Evolutionary conservation across 1,140 invertebrate species (phyloP).

Genomic region (Drosophila sp.): DNA sequence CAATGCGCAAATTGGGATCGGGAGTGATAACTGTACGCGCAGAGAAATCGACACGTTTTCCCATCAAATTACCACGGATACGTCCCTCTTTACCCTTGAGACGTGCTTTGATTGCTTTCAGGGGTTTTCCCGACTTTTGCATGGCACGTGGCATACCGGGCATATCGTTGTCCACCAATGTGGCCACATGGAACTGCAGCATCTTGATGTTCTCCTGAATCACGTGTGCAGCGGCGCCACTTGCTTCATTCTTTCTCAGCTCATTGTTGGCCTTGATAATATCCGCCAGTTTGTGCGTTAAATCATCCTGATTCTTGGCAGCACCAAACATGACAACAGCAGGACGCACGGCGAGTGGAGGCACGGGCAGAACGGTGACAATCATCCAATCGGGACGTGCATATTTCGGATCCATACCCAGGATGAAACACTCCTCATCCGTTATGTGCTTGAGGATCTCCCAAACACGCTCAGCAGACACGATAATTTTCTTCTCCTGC

Average conservation of each 20-base stretch:
- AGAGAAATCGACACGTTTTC: constrained; percentile 99
- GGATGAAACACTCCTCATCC: constrained; percentile 97
- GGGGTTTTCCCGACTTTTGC: constrained; percentile 99
- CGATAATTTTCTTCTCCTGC: constrained; percentile 96
- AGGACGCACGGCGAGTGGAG: constrained; percentile 96
- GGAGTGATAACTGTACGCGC: constrained; percentile 99
- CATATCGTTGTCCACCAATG: constrained; percentile 99
- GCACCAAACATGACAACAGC: constrained; percentile 99
- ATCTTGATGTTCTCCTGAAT: constrained; percentile 98
- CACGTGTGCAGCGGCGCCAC: constrained; percentile 98
- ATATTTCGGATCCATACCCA: constrained; percentile 98
- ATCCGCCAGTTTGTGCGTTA: constrained; percentile 99
- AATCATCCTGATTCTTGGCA: constrained; percentile 99
- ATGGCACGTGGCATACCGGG: constrained; percentile 98
- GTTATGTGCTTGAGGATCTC: constrained; percentile 99
- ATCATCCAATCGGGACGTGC: constrained; percentile 99
- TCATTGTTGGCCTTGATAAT: constrained; percentile 99
- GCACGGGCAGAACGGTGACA: constrained; percentile 97
- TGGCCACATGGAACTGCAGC: constrained; percentile 99
- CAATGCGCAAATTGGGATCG: constrained; percentile 99
- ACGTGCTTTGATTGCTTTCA: constrained; percentile 98
- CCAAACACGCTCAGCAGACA: constrained; percentile 97
- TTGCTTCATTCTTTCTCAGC: constrained; percentile 96
- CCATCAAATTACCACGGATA: constrained; percentile 99
- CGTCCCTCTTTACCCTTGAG: constrained; percentile 98